Base-by-base conservation (phyloP, 2,797 vertebrate species). In the Hippoglossus hippoglossus region DNA sequence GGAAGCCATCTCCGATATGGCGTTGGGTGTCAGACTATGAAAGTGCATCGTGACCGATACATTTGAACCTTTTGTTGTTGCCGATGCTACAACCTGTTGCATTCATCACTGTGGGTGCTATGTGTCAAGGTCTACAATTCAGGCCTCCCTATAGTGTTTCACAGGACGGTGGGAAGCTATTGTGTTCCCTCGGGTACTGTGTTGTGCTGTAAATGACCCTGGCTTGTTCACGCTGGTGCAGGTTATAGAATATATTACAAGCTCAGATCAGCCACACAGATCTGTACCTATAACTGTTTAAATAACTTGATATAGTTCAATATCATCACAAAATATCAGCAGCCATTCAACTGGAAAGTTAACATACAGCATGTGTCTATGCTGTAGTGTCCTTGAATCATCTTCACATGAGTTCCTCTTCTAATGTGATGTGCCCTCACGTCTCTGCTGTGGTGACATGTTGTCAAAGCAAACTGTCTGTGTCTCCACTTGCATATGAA, bases 1-100 rank as follows among this genome's bases (percentile, higher is more conserved):
- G 8, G 10, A 61, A 71, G 44, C 54, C 55, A 77, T 76, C 65
- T 72, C 53, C 46, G 26, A 55, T 15, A 25, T 22, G 63, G 73
- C 87, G 67, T 83, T 83, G 63, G 56, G 73, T 87, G 70, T 86
- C 80, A 52, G 25, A 22, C 72, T 73, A 78, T 76, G 36, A 66
- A 82, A 80, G 24, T 49, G 50, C 21, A 15, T 73, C 16, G 19
- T 77, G 71, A 63, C 55, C 50, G 31, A 15, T 13, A 31, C 7
- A 31, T 67, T 63, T 44, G 51, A 39, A 11, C 36, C 36, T 39
- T 73, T 58, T 57, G 24, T 44, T 44, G 0, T 39, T 52, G 49
- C 22, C 51, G 41, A 22, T 44, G 10, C 5, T 25, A 53, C 4
- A 49, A 46, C 44, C 44, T 46, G 2, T 16, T 57, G 0, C 2